phyloP scores from a whole-genome alignment of 2,888 invertebrate species.

The Drosophila suboccidentalis region DNA sequence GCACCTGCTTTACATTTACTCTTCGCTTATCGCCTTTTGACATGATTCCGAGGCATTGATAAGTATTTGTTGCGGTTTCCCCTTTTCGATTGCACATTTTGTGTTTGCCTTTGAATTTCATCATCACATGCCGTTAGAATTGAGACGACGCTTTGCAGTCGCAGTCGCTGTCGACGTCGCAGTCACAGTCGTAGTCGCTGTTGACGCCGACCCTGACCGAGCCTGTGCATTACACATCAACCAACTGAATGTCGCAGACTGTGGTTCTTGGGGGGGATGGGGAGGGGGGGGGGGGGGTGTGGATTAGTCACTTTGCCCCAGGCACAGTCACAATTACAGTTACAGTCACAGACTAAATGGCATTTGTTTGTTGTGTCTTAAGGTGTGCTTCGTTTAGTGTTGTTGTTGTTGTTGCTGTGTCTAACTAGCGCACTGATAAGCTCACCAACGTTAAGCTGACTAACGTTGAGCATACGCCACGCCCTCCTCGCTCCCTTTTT shows the following conservation, averaged over 20 bases:
- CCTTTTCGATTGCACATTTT: slow-evolving; percentile 24
- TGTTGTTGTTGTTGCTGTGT: slow-evolving; percentile 24
- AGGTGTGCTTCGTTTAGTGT: slow-evolving; percentile 16
- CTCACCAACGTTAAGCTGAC: slow-evolving; percentile 27
- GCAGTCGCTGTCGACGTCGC: slow-evolving; percentile 1
- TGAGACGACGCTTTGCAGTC: background rate
- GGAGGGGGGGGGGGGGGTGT: background rate
- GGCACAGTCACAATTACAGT: slow-evolving; percentile 4
- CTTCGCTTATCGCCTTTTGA: slow-evolving; percentile 40
- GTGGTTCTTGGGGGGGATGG: background rate
- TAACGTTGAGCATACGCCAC: slow-evolving; percentile 19
- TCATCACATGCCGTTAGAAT: slow-evolving; percentile 36
- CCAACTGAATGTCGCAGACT: background rate
- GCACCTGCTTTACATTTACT: slow-evolving; percentile 17
- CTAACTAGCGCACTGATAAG: slow-evolving; percentile 43
- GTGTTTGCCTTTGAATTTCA: slow-evolving; percentile 43
- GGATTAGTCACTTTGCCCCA: slow-evolving; percentile 17
- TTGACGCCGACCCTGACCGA: slow-evolving; percentile 20
- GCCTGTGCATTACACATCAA: slow-evolving; percentile 9
- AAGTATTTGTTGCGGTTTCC: slow-evolving; percentile 40
- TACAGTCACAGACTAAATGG: slow-evolving; percentile 63
- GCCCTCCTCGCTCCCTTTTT: background rate
- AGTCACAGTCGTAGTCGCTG: background rate
- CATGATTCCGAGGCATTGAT: slow-evolving; percentile 30
- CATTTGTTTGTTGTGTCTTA: slow-evolving; percentile 50